Base-by-base conservation (phyloP, 2,888 invertebrate species). In the Eupithecia insigniata region DNA sequence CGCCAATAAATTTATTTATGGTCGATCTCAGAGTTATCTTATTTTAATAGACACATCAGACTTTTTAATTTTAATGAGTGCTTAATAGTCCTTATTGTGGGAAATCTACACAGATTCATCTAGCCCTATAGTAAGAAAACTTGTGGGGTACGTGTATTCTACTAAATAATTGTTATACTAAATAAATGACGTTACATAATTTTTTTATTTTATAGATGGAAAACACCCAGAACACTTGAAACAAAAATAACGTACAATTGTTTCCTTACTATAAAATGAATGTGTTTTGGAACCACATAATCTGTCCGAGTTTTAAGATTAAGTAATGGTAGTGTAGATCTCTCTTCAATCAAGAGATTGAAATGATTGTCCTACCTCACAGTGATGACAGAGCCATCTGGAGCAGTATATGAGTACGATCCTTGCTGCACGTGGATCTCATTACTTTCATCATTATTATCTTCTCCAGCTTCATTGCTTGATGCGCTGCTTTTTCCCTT, bases 361-460 rank as follows among this genome's bases (percentile, higher is more conserved):
- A 30, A 28, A 32, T n/a, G 22, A 26, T 34, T 34, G 5, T 18
- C 72, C 43, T 87, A 95, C 95, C 90, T 95, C 39, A 97, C 90
- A 65, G 95, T 95, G 74, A 96, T 96, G 36, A 96, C 79, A 39
- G 95, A 95, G 43, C 97, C 97, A 76, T 97, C 96, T 18, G 96
- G 96, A 68, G 96, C 96, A 3, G 95, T 95, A 85, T 96, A 97
- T 1, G 96, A 96, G 83, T 96, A 96, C 0, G 96, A 96, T 8
- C 97, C 97, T 67, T 93, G 89, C 78, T 96, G 96, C 0, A 96
- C 96, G 77, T 96, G 94, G 66, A 95, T 92, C 78, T 95, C 95
- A 43, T 92, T 91, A 71, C 91, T 93, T n/a, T 94, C 94, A 61
- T 94, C 92, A 72, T 91, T 89, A 70, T 95, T 94, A 77, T 95